Base-by-base conservation (phyloP, 37 sponge, comb jelly and placozoan genomes). In the Lycopodina hypogea region DNA sequence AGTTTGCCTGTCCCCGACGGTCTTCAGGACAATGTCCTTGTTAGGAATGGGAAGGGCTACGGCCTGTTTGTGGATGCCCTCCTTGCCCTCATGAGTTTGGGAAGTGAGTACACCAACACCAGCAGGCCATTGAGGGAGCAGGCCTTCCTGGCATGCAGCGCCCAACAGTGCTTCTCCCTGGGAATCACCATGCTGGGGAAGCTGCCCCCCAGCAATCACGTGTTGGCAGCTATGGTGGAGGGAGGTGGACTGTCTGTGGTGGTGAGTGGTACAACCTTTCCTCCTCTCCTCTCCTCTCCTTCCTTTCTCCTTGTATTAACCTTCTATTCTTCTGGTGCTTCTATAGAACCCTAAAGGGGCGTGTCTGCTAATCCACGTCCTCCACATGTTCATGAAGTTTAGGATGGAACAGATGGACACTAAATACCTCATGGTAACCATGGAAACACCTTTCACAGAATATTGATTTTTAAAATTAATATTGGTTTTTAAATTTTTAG, bases 141-240 rank as follows among this genome's bases (percentile, higher is more conserved):
- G 32, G 67, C 82, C 29, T 24, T 78, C 33, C 18, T 74, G 21
- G 92, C 81, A 3, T 74, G 74, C 63, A 80, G 87, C 33, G 67
- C 80, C 26, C 88, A 84, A 40, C 87, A 86, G 76, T 80, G 81
- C 30, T 74, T 86, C 56, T 62, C 42, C 21, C 75, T 91, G 37
- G 68, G 61, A 29, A 42, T 78, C 41, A 23, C 17, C 42, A 53
- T 91, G 67, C 87, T 91, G 1, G 74, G 40, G 24, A 68, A 67
- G 21, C 84, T 91, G 3, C 92, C 92, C 19, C 92, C 92, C 30
- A 77, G 79, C 19, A 70, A 59, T 58, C 9, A 38, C 40, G 30
- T 79, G 35, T 78, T 83, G 24, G 28, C 48, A 41, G 72, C 87
- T 14, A 68, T 80, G 69, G 69, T 91, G 40, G 76, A 76, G 38